A percentile compares a stretch with the other conserved stretches of the same genome.
Evolutionary conservation across 2,113 vertebrate genomes (phyloP).

Genomic region (Kryptolebias marmoratus): DNA sequence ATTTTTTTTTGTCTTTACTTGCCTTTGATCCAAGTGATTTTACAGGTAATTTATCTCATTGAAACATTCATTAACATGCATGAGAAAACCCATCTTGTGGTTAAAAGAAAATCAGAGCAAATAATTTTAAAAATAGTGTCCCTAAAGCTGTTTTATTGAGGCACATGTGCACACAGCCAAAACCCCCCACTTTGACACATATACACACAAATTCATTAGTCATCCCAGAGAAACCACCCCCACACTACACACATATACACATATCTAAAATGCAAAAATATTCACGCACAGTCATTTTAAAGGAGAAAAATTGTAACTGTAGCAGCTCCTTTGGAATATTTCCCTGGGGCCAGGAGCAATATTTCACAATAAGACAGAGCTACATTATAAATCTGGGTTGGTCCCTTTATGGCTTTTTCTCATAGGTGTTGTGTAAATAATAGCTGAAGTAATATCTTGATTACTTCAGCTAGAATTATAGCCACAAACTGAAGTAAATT

Average conservation of each 20-base stretch:
- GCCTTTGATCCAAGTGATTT: background rate
- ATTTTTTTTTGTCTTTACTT: background rate
- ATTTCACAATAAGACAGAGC: conserved; percentile 28
- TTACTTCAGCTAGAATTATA: conserved; percentile 11
- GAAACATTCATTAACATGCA: background rate
- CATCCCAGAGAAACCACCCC: conserved; percentile 40
- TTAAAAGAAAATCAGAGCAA: conserved; percentile 27
- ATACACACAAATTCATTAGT: conserved; percentile 39
- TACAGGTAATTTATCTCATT: background rate
- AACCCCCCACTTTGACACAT: background rate
- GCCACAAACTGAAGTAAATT: no score
- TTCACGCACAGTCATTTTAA: background rate
- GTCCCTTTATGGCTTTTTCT: conserved; percentile 44
- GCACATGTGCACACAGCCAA: conserved; percentile 1
- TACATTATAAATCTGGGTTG: conserved; percentile 31
- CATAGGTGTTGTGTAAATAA: conserved; percentile 42
- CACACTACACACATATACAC: background rate
- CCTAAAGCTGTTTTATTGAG: conserved; percentile 5
- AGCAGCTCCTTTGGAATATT: conserved; percentile 39
- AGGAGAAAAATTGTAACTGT: conserved; percentile 34
- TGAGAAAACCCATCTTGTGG: conserved; percentile 20
- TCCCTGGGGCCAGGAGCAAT: conserved; percentile 40
- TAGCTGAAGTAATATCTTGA: conserved; percentile 19
- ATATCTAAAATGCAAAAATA: conserved; percentile 11
- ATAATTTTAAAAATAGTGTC: background rate